These are phyloP conservation scores for Catharus fuscescens DNA, from an alignment of 2,113 vertebrate species.

Conservation along the genomic window DNA sequence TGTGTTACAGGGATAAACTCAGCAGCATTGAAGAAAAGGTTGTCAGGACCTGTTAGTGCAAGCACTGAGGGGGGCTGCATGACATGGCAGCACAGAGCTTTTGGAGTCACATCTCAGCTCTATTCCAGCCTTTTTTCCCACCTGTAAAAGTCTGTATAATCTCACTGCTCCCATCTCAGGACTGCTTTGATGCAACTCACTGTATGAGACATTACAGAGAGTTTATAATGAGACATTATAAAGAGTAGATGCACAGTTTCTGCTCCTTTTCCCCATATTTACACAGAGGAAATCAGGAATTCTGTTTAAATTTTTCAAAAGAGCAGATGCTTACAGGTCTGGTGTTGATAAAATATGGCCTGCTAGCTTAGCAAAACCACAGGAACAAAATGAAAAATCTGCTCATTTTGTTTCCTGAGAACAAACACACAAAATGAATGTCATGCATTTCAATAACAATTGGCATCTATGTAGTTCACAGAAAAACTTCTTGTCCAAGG, in stretches of 20 bases:
- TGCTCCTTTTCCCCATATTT: neutral
- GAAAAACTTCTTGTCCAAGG: slow-evolving; percentile 36
- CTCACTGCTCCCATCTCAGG: neutral
- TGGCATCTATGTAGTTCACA: neutral
- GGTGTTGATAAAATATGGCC: slow-evolving; percentile 8
- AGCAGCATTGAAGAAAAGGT: neutral
- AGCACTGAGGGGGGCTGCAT: neutral
- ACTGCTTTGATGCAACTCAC: neutral
- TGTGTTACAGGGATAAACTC: neutral
- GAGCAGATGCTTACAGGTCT: neutral
- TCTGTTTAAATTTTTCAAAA: neutral
- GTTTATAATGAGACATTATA: neutral
- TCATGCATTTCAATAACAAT: slow-evolving; percentile 22
- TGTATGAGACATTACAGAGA: neutral
- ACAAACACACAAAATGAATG: slow-evolving; percentile 45
- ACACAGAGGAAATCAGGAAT: neutral
- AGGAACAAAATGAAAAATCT: slow-evolving; percentile 38
- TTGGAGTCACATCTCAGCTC: neutral
- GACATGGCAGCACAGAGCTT: neutral
- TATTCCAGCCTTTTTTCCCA: neutral
- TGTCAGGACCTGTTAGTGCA: neutral
- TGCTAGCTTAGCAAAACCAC: slow-evolving; percentile 25
- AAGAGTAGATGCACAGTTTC: neutral
- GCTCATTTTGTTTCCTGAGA: slow-evolving; percentile 29
- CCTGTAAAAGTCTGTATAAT: neutral